These are phyloP conservation scores for Beroe forskalii DNA, from an alignment of 37 sponge, comb jelly and placozoan species.

Conservation along the genomic window DNA sequence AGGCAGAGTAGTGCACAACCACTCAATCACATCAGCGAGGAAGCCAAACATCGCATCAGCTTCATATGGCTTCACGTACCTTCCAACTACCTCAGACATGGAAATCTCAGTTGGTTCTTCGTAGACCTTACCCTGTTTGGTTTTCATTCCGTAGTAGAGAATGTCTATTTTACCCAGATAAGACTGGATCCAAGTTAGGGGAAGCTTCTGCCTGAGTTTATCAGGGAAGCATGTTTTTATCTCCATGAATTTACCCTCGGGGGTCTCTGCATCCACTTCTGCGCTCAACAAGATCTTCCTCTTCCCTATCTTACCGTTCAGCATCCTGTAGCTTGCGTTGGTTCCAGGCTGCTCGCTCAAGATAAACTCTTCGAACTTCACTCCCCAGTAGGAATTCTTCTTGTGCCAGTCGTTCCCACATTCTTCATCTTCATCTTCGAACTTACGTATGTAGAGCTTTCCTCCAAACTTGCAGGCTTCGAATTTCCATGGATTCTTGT, in stretches of 20 bases:
- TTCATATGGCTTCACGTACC: neutral
- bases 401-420: neutral
- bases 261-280: neutral
- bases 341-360: neutral
- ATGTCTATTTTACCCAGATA: neutral
- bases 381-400: neutral
- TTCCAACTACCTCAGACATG: neutral
- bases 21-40: neutral
- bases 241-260: neutral
- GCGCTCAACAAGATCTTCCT: neutral
- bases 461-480: slow-evolving; percentile 3
- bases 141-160: neutral
- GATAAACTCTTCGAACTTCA: neutral
- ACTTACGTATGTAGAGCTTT: neutral
- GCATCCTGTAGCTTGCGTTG: neutral
- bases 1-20: neutral
- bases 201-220: neutral
- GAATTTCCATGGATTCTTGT: slow-evolving; percentile 16
- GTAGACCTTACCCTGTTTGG: neutral
- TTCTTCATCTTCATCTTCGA: neutral
- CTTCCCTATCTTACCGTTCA: slow-evolving; percentile 9
- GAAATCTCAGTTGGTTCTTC: neutral
- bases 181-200: neutral
- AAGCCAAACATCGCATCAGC: neutral
- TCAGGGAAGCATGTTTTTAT: neutral